Evolutionary conservation across 2,888 invertebrate genomes (phyloP).

Genomic region (Lissonota sp.): DNA sequence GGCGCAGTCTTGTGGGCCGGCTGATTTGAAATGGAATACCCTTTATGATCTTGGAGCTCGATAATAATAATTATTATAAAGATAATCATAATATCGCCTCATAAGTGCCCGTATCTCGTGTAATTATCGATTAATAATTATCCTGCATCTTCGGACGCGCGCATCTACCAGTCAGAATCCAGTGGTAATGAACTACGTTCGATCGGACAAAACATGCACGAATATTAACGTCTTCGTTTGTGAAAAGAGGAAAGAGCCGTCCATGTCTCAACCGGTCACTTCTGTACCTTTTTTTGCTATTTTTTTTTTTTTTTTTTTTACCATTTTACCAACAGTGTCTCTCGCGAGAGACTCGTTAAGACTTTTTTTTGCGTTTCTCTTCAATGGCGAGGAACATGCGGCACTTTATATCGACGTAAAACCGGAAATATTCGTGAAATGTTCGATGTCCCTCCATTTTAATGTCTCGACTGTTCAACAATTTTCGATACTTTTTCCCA

Average conservation of each 20-base stretch:
- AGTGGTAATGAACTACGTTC: constrained; percentile 60
- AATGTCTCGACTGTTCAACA: no score
- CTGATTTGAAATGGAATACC: no score
- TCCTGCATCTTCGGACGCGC: constrained; percentile 42
- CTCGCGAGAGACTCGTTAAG: constrained; percentile 72
- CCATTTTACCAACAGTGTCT: constrained; percentile 67
- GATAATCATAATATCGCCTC: constrained; percentile 32
- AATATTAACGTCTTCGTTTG: constrained; percentile 63
- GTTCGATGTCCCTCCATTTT: neutral
- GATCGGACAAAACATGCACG: constrained; percentile 34
- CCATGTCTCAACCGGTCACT: constrained; percentile 57
- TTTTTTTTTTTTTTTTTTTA: constrained; percentile 45
- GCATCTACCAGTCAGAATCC: constrained; percentile 30
- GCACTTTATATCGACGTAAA: constrained; percentile 1
- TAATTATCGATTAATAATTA: constrained; percentile 64
- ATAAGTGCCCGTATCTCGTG: constrained; percentile 43
- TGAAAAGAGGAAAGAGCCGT: constrained; percentile 32
- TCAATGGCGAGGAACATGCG: neutral
- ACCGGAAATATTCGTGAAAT: no score
- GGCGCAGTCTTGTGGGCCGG: no score
- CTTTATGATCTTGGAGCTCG: neutral
- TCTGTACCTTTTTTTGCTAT: constrained; percentile 25
- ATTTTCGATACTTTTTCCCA: no score
- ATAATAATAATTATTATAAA: constrained; percentile 17
- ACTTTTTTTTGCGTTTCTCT: constrained; percentile 63